Evolutionary conservation across 2,888 invertebrate species (phyloP).

Genomic region (Synanthedon vespiformis): DNA sequence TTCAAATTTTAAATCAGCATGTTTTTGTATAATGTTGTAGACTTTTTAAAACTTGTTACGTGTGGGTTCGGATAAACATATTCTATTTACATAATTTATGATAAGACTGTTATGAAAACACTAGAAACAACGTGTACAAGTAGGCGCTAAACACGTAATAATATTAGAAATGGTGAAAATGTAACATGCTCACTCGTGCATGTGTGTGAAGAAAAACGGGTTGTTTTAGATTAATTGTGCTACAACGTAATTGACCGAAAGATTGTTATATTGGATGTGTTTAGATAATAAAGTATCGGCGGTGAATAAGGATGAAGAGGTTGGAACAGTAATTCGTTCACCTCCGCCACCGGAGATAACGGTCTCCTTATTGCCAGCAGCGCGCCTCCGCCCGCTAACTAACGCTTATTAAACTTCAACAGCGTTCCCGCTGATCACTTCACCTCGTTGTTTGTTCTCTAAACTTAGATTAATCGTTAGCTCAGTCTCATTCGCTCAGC

Average conservation of each 20-base stretch:
- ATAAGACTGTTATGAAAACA: no score
- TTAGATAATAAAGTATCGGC: slow-evolving; percentile 17
- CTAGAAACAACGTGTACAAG: no score
- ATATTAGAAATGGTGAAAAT: no score
- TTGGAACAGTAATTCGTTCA: slow-evolving; percentile 37
- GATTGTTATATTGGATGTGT: slow-evolving; percentile 18
- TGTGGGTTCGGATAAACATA: no score
- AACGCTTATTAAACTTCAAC: slow-evolving; percentile 70
- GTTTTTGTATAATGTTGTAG: no score
- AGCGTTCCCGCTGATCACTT: slow-evolving; percentile 66
- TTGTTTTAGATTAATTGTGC: slow-evolving; percentile 2
- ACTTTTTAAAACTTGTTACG: no score
- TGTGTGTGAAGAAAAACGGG: no score
- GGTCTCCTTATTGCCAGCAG: slow-evolving; percentile 54
- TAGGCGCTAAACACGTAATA: no score
- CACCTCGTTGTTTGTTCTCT: slow-evolving; percentile 65
- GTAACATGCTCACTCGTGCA: no score
- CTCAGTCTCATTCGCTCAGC: slow-evolving; percentile 33
- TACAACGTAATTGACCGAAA: slow-evolving; percentile 25
- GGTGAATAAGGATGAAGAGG: slow-evolving; percentile 8
- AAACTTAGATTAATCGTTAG: slow-evolving; percentile 67
- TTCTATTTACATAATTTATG: no score
- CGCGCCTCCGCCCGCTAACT: slow-evolving; percentile 52
- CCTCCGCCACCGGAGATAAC: slow-evolving; percentile 53
- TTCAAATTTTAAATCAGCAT: no score